These are phyloP conservation scores for Spheniscus mendiculus DNA, from an alignment of 2,113 vertebrate species.

Conservation along the genomic window DNA sequence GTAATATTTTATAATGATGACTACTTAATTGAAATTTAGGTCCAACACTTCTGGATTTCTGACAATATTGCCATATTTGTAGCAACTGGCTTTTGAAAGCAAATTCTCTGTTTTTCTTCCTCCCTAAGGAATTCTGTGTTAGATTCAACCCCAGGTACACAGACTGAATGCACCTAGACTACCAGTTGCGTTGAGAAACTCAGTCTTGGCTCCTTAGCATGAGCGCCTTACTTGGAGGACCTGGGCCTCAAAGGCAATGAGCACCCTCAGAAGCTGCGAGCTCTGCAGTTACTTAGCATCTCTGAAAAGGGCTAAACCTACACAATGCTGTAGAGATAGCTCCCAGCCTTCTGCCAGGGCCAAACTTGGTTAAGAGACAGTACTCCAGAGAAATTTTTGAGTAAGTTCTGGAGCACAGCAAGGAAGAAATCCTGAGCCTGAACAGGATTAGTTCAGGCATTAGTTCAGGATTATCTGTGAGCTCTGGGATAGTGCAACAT, in stretches of 20 bases:
- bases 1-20: constrained; percentile 32
- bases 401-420: not conserved
- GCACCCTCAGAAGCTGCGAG: not conserved
- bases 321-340: not conserved
- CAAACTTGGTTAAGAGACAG: not conserved
- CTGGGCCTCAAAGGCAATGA: not conserved
- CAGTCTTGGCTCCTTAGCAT: not conserved
- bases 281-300: not conserved
- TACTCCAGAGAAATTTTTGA: not conserved
- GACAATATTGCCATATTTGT: not conserved
- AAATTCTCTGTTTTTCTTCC: not conserved
- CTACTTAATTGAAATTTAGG: constrained; percentile 28
- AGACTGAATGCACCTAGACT: not conserved
- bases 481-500: not conserved
- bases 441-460: not conserved
- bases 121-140: not conserved
- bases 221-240: not conserved
- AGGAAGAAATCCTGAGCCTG: not conserved
- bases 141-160: not conserved
- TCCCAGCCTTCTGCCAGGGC: not conserved
- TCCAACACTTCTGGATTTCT: not conserved
- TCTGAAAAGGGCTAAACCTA: not conserved
- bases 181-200: not conserved
- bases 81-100: not conserved
- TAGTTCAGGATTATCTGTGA: not conserved